Evolutionary conservation across 1,140 invertebrate genomes (phyloP).

Genomic region (Eupeodes corollae): DNA sequence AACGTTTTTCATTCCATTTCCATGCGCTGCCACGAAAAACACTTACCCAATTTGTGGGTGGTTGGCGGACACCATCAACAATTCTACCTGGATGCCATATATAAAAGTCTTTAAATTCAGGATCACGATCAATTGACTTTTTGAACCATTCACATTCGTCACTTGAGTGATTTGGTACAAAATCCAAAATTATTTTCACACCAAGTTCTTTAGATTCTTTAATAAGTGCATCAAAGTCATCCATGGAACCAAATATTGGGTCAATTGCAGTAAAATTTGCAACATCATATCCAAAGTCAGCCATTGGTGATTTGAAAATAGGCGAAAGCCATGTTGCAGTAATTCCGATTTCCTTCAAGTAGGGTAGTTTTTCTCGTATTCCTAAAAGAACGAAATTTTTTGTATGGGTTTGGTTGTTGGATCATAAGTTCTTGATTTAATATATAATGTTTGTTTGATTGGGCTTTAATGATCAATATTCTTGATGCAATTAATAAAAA

Average conservation of each 20-base stretch:
- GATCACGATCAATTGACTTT: constrained; percentile 45
- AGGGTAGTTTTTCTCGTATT: constrained; percentile 47
- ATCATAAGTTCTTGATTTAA: no score
- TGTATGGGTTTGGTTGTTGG: not conserved
- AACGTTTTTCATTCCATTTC: constrained; percentile 52
- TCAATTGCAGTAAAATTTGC: constrained; percentile 51
- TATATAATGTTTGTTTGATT: accelerated
- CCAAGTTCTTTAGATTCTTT: constrained; percentile 42
- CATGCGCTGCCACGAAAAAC: constrained; percentile 58
- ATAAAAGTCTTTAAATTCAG: constrained; percentile 55
- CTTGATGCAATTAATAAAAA: no score
- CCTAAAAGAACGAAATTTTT: constrained; percentile 38
- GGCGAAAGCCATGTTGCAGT: constrained; percentile 54
- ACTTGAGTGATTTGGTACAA: constrained; percentile 74
- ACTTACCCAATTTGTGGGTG: constrained; percentile 58
- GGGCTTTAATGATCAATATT: no score
- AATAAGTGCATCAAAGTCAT: constrained; percentile 56
- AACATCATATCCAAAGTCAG: constrained; percentile 55
- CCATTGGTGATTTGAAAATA: constrained; percentile 48
- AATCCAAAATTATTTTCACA: constrained; percentile 69
- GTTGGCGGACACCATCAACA: constrained; percentile 36
- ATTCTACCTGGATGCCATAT: constrained; percentile 50
- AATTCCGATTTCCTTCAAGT: constrained; percentile 53
- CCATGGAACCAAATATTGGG: constrained; percentile 55
- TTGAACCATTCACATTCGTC: constrained; percentile 62